Percentiles rank a stretch among this genome's conserved stretches.
These are phyloP conservation scores for Suncus etruscus DNA, from an alignment of 2,113 vertebrate genomes.

Conservation along the genomic window DNA sequence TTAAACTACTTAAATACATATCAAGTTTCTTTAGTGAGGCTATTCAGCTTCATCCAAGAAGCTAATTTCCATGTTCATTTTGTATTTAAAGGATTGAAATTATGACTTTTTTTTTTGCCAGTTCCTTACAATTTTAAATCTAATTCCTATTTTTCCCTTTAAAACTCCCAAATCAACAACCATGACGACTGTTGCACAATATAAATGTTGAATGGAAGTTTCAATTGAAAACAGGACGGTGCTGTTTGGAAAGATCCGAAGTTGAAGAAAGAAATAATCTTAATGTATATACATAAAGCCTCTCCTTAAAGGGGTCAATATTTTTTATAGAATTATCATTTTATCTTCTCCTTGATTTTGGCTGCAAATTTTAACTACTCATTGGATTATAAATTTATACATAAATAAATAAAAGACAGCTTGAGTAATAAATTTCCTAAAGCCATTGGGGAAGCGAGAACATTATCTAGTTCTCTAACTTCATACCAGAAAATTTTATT, in stretches of 20 bases:
- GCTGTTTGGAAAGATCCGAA: conserved; percentile 35
- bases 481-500: background rate
- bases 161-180: conserved; percentile 59
- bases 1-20: conserved; percentile 52
- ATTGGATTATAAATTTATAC: conserved; percentile 44
- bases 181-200: conserved; percentile 26
- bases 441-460: background rate
- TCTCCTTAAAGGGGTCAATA: background rate
- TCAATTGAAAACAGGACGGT: conserved; percentile 1
- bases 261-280: background rate
- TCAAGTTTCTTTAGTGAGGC: conserved; percentile 56
- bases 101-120: conserved; percentile 63
- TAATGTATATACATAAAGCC: conserved; percentile 30
- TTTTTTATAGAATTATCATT: conserved; percentile 39
- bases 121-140: conserved; percentile 73
- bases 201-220: background rate
- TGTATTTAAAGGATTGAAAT: conserved; percentile 65
- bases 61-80: conserved; percentile 61
- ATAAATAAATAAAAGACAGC: conserved; percentile 10
- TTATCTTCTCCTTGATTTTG: conserved; percentile 43
- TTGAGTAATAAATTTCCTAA: background rate
- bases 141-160: conserved; percentile 61
- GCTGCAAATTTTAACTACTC: background rate
- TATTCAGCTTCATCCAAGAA: conserved; percentile 54
- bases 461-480: background rate